These are phyloP conservation scores for Odocoileus virginianus DNA, from an alignment of 2,113 vertebrate species.

Conservation along the genomic window DNA sequence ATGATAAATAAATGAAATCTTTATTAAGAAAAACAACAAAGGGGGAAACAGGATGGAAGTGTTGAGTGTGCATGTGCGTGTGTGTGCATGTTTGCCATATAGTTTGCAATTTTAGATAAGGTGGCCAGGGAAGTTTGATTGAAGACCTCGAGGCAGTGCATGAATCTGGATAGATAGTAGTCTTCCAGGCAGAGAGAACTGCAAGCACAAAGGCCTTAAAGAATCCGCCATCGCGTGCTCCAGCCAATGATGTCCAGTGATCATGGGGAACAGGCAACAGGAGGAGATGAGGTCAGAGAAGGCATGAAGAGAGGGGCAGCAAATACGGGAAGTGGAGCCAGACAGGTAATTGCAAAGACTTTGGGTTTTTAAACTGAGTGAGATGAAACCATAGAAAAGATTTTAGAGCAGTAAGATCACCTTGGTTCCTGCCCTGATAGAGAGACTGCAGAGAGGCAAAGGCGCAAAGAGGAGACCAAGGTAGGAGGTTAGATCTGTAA, in stretches of 20 bases:
- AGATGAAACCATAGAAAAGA: not conserved
- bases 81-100: not conserved
- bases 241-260: not conserved
- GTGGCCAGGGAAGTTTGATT: not conserved
- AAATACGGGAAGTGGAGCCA: not conserved
- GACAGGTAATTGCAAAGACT: not conserved
- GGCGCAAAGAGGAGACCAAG: not conserved
- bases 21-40: not conserved
- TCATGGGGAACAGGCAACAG: not conserved
- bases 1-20: not conserved
- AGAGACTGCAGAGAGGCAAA: not conserved
- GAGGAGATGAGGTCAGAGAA: not conserved
- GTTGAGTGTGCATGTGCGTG: not conserved
- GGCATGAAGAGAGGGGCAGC: not conserved
- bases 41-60: not conserved
- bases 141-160: not conserved
- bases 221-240: not conserved
- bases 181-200: not conserved
- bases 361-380: not conserved
- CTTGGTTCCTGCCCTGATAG: not conserved
- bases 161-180: not conserved
- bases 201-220: not conserved
- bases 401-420: not conserved
- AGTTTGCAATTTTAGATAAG: not conserved
- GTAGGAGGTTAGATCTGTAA: not conserved